Percentiles rank a stretch among this genome's conserved stretches.
Evolutionary conservation across 2,888 invertebrate species (phyloP).

Genomic region (Lasioglossum lativentre): DNA sequence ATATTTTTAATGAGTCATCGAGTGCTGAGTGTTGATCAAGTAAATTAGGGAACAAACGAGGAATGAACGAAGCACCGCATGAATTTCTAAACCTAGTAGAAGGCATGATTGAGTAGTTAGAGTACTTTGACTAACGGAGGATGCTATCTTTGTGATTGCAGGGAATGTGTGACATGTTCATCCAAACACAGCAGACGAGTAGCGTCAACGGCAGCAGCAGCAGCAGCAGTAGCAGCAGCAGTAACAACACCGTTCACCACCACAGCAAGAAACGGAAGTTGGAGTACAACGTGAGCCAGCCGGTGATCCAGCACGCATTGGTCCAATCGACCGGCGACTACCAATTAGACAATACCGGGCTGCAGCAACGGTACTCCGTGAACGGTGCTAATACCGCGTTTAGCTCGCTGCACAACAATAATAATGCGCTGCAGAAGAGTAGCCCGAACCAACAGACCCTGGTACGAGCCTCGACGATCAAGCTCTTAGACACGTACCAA

Average conservation of each 20-base stretch:
- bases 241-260: conserved; percentile 83
- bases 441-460: conserved; percentile 86
- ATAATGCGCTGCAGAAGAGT: conserved; percentile 83
- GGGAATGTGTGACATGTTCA: conserved; percentile 96
- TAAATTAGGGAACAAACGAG: not conserved
- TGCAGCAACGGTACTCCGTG: conserved; percentile 81
- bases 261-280: conserved; percentile 85
- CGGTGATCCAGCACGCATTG: conserved; percentile 83
- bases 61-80: not conserved
- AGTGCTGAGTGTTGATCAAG: not conserved
- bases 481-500: conserved; percentile 89
- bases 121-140: not conserved
- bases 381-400: conserved; percentile 82
- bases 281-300: conserved; percentile 84
- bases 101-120: not conserved
- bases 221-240: conserved; percentile 83
- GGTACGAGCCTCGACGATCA: conserved; percentile 89
- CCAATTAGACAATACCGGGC: conserved; percentile 84
- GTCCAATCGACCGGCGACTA: conserved; percentile 84
- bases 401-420: conserved; percentile 83
- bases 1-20: not conserved
- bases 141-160: conserved; percentile 81
- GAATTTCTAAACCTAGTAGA: not conserved
- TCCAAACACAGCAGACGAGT: conserved; percentile 88
- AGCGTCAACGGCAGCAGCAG: conserved; percentile 85